Conservation (phyloP, 2,888 invertebrate species). For the Leucophora obtusa region DNA sequence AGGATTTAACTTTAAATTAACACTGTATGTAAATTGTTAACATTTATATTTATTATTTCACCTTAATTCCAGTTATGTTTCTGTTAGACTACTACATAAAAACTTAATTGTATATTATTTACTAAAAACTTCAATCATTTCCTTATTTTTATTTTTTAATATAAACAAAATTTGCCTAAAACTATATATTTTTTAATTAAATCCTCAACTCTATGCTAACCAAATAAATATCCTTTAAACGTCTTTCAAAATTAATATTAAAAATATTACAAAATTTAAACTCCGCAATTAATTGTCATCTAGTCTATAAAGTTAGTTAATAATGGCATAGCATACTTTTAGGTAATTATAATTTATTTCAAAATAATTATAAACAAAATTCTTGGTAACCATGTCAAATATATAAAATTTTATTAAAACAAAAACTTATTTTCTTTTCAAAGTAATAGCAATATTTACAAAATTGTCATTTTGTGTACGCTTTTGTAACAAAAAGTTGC, state of each 20-base stretch:
- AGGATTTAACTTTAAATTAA: too few species aligned
- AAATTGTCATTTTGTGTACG: background rate
- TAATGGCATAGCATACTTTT: slow-evolving; percentile 13
- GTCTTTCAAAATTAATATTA: background rate
- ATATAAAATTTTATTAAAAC: background rate
- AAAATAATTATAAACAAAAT: background rate
- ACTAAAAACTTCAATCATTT: too few species aligned
- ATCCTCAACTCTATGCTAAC: background rate
- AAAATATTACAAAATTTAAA: background rate
- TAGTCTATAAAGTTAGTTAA: background rate
- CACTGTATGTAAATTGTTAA: too few species aligned
- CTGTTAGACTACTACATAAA: too few species aligned
- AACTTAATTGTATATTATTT: too few species aligned
- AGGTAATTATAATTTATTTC: background rate
- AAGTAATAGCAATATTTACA: background rate
- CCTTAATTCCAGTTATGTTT: too few species aligned
- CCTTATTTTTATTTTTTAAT: too few species aligned
- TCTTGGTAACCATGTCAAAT: background rate
- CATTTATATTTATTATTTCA: too few species aligned
- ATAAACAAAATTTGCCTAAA: too few species aligned
- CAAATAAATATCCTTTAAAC: background rate
- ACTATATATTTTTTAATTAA: too few species aligned
- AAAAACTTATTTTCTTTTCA: background rate
- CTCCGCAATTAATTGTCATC: background rate
- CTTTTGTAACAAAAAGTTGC: background rate